These are phyloP conservation scores for Melitaea athalia DNA, from an alignment of 2,888 invertebrate genomes.

Conservation along the genomic window DNA sequence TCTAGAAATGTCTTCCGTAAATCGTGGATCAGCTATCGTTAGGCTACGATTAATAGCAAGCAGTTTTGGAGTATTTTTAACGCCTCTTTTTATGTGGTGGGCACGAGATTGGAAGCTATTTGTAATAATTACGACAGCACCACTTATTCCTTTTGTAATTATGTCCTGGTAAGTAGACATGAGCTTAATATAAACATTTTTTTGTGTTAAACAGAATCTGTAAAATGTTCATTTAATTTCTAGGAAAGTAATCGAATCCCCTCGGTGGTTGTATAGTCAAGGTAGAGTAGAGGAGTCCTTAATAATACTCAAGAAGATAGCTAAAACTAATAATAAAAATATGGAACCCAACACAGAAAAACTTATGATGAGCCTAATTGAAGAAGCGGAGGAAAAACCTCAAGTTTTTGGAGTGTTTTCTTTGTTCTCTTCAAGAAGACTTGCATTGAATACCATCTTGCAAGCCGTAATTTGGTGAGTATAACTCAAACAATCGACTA, in stretches of 20 bases:
- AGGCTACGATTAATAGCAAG: constrained; percentile 52
- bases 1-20: constrained; percentile 60
- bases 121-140: constrained; percentile 53
- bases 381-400: constrained; percentile 50
- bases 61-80: constrained; percentile 54
- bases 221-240: constrained; percentile 31
- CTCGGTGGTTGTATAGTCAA: constrained; percentile 83
- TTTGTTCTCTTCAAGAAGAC: constrained; percentile 80
- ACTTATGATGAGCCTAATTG: constrained; percentile 46
- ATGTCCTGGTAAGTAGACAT: constrained; percentile 54
- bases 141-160: constrained; percentile 54
- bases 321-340: constrained; percentile 75
- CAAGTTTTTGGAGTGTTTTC: constrained; percentile 78
- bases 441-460: constrained; percentile 80
- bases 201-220: neutral
- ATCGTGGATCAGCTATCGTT: constrained; percentile 52
- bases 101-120: constrained; percentile 60
- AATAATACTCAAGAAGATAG: constrained; percentile 77
- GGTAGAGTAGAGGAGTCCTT: constrained; percentile 74
- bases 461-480: constrained; percentile 81
- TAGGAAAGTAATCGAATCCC: constrained; percentile 85
- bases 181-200: neutral
- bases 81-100: constrained; percentile 64
- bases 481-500: constrained; percentile 14
- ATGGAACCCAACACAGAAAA: constrained; percentile 68